Evolutionary conservation across 2,797 vertebrate genomes (phyloP), one percentile per base, ranked within the genome.

Genomic region (Scomberomorus guttatus): DNA sequence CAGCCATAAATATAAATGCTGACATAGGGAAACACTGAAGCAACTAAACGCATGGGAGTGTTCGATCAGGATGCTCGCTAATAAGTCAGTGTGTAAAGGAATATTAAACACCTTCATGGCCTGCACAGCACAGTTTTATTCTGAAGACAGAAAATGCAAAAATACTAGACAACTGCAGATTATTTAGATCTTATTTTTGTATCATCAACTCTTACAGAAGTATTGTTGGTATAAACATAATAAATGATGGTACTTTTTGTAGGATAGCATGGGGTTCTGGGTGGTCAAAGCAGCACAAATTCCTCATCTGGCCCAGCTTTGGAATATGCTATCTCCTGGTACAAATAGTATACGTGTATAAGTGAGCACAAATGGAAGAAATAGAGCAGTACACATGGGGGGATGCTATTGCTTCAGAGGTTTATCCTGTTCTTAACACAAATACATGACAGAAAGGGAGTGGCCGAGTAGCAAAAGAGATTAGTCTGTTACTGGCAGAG

Each of bases 391-490:
- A 73, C 60, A 59, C 73, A 69, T 24, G 69, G 54, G 39, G 66
- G 51, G 72, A 80, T 78, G 70, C 72, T 82, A 55, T 71, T 80
- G 75, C 87, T 64, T 42, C 1, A 9, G 65, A 62, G 77, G 72
- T 83, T 87, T 87, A 86, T 89, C 65, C 77, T 71, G 57, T 67
- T 79, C 81, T 80, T 74, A 83, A 78, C 46, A 68, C 59, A 80
- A 87, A 86, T 83, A 87, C 61, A 88, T 89, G 82, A 79, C 85
- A 87, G 70, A 79, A 77, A 83, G 84, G 89, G 89, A 86, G 89
- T 85, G 89, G 83, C 29, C 11, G 34, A 64, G 79, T 67, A 80
- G 86, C 77, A 80, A 88, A 86, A 84, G 74, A 83, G 85, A 88
- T 87, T 88, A 89, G 76, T 82, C 80, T 75, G 69, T 85, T 80